Base-by-base conservation (phyloP, 2,797 vertebrate species). In the Nannoperca australis region DNA sequence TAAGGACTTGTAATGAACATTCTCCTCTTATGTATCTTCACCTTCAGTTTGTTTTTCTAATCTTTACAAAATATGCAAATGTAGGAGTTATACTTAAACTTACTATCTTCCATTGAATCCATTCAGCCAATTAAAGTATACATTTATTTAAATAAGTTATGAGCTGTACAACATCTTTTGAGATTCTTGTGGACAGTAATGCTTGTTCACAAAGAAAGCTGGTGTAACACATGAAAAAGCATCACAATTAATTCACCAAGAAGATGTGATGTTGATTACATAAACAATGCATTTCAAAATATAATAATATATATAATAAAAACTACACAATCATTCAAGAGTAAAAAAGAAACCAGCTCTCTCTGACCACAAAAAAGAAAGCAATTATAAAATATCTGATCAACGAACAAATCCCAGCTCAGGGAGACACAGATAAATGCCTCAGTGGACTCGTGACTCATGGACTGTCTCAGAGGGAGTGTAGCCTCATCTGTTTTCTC, bases 401-500 rank as follows among this genome's bases (percentile, higher is more conserved):
- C 5, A 49, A 79, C 54, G 20, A n/a, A 38, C 6, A 15, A 49
- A 17, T 81, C n/a, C 17, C 38, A 13, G 30, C 34, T 71, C 30
- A 50, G 44, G 44, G 20, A 34, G 47, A 65, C 32, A 62, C 34
- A 44, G 65, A 70, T 38, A 12, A 49, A 69, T 62, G 51, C 22
- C 34, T 62, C 20, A 5, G 22, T 56, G 40, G 20, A 18, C 47
- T 40, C 4, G 12, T 42, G 71, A 53, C 59, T 64, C 27, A 22
- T 59, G 56, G 70, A 34, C 56, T 50, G 42, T 50, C 62, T 47
- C 30, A 47, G 49, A 24, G 42, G 59, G 45, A 59, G 49, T 12
- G 50, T 5, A 20, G 50, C 42, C 65, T 64, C 71, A n/a, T 74
- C 36, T 73, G 32, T 68, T 62, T 27, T 32, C 40, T 38, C 47